Base-by-base conservation (phyloP, 30 jellyfish, hydroid and myxozoan species). In the Pelagia noctiluca region DNA sequence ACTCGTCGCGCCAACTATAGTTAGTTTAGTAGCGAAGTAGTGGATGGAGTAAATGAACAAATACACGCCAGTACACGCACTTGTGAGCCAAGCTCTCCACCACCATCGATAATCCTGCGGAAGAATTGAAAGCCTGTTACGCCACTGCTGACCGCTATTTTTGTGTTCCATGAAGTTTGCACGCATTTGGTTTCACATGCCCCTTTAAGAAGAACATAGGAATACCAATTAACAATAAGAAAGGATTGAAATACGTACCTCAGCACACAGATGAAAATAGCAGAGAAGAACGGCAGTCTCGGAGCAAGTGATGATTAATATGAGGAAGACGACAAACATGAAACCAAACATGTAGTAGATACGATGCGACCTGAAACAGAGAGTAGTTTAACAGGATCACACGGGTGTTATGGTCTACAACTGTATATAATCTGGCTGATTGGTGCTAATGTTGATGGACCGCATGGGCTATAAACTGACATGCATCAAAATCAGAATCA, bases 271-370 rank as follows among this genome's bases (percentile, higher is more conserved):
- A 50, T 93, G 98, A 88, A 93, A 93, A 42, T 93, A 93, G 50
- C 98, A 93, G 29, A 93, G 92, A 22, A 93, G 89, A 2, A 93
- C 70, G 71, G 98, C 64, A 16, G 98, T 93, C 63, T 93, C 98
- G 60, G 98, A 93, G 91, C 98, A 93, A 21, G 98, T 93, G 81
- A 93, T 77, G 19, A 78, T 54, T 84, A 93, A 79, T 21, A 93
- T 93, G 66, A 93, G 86, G 72, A 52, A 93, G 26, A 93, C 98
- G 72, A 93, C 49, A 72, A 93, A 93, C 83, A 93, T 80, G 83
- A 93, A 93, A 49, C 98, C 98, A 76, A 93, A 93, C 98, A 93
- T 93, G 74, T 93, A 93, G 60, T 93, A 93, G 50, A 93, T 93
- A 64, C 87, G 98, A 81, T 93, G 98, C 33, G 98, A 93, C 98